Conservation (phyloP, 2,797 vertebrate genomes). For the Rhabdomys pumilio region DNA sequence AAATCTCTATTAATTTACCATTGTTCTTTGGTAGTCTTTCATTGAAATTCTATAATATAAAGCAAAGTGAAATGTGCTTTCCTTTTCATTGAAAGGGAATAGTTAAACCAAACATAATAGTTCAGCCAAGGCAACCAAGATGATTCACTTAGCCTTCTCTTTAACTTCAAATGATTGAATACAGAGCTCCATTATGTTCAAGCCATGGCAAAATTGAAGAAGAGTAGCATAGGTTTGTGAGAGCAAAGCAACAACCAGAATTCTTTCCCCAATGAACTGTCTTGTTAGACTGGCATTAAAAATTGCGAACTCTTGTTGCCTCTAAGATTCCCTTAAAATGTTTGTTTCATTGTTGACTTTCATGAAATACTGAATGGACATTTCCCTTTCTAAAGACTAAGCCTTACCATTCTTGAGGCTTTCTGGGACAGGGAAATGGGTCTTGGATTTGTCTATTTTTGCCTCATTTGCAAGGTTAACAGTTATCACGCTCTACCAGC, state of each 20-base stretch:
- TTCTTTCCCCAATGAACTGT: not conserved
- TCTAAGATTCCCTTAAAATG: not conserved
- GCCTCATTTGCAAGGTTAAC: not conserved
- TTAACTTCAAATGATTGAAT: not conserved
- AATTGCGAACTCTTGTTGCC: not conserved
- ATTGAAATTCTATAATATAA: not conserved
- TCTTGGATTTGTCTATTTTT: constrained; percentile 29
- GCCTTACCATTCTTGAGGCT: not conserved
- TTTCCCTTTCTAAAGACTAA: not conserved
- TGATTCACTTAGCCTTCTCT: constrained; percentile 29
- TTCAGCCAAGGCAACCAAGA: not conserved
- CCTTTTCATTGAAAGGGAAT: not conserved
- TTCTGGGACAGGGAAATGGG: not conserved
- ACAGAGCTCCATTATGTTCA: not conserved
- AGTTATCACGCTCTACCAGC: constrained; percentile 35
- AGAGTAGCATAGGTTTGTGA: fast-evolving
- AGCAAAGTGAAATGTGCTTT: not conserved
- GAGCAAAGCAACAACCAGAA: not conserved
- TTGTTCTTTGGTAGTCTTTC: not conserved
- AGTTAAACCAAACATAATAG: not conserved
- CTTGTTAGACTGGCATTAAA: not conserved
- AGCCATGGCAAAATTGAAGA: not conserved
- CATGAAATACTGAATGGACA: not conserved
- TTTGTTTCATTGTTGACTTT: not conserved
- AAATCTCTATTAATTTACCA: not conserved